phyloP scores from a whole-genome alignment of 1,140 invertebrate genomes.

The Drosophila lacteicornis region DNA sequence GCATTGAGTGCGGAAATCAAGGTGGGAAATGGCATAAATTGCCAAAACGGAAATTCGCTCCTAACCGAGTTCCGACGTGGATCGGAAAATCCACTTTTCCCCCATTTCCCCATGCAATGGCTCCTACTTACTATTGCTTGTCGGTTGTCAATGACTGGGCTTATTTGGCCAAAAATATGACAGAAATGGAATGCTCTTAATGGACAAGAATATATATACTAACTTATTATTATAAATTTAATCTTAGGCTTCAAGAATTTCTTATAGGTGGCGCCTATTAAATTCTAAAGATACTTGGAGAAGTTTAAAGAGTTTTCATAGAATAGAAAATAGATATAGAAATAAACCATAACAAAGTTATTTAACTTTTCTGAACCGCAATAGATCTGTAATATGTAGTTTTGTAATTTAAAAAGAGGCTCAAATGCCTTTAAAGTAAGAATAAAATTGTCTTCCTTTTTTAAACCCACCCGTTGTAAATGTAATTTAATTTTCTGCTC shows the following conservation, averaged over 20 bases:
- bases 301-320: neutral
- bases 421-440: too few relatives aligned
- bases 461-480: too few relatives aligned
- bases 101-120: neutral
- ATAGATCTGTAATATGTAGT: neutral
- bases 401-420: too few relatives aligned
- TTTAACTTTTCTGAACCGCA: neutral
- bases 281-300: neutral
- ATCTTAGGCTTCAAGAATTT: neutral
- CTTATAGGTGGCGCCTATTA: too few relatives aligned
- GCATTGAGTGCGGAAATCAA: constrained; percentile 79
- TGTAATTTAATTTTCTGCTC: neutral
- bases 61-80: constrained; percentile 12
- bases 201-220: neutral
- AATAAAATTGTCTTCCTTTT: too few relatives aligned
- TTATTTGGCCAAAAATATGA: neutral
- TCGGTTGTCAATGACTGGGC: neutral
- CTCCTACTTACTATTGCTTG: neutral
- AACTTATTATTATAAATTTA: neutral
- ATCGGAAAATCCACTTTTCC: constrained; percentile 15
- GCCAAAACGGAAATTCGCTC: constrained; percentile 68
- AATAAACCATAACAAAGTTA: neutral
- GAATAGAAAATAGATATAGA: too few relatives aligned
- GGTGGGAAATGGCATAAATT: constrained; percentile 80
- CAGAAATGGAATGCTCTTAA: neutral